Percentiles rank a stretch among this genome's conserved stretches.
These are phyloP conservation scores for Isotomurus palustris DNA, from an alignment of 2,888 invertebrate genomes.

Conservation along the genomic window DNA sequence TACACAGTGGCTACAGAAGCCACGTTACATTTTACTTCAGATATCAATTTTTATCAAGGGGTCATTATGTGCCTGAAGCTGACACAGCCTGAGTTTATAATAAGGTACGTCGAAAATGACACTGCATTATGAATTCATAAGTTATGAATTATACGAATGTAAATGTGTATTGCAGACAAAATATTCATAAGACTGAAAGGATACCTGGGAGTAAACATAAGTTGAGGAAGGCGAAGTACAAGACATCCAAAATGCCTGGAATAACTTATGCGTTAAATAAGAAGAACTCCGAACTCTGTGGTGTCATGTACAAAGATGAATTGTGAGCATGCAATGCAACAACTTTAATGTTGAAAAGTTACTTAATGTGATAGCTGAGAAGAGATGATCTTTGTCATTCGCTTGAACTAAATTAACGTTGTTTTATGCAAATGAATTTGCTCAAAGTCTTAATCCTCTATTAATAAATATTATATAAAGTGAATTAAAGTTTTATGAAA, in stretches of 20 bases:
- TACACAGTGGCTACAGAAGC: slow-evolving; percentile 64
- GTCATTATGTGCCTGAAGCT: slow-evolving; percentile 73
- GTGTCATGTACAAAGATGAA: slow-evolving; percentile 48
- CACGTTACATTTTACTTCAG: slow-evolving; percentile 64
- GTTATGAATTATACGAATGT: neutral
- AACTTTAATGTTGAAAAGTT: neutral
- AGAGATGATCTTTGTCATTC: no score
- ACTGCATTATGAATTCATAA: neutral
- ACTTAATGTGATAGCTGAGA: neutral
- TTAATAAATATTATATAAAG: no score
- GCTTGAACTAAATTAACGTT: no score
- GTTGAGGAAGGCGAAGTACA: slow-evolving; percentile 58
- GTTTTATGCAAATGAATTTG: no score
- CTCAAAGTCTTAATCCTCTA: no score
- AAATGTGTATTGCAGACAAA: slow-evolving; percentile 54
- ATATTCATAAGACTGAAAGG: slow-evolving; percentile 62
- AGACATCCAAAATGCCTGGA: slow-evolving; percentile 59
- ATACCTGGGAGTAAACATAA: slow-evolving; percentile 62
- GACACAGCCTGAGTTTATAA: slow-evolving; percentile 61
- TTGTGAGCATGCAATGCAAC: slow-evolving; percentile 23
- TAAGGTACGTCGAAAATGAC: slow-evolving; percentile 55
- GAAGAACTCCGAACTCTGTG: slow-evolving; percentile 75
- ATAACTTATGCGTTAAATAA: slow-evolving; percentile 68
- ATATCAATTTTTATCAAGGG: slow-evolving; percentile 70
- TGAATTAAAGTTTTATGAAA: no score